A percentile compares a stretch with the other conserved stretches of the same genome.
Conservation (phyloP, 2,888 invertebrate species). For the Alviniconcha strummeri region DNA sequence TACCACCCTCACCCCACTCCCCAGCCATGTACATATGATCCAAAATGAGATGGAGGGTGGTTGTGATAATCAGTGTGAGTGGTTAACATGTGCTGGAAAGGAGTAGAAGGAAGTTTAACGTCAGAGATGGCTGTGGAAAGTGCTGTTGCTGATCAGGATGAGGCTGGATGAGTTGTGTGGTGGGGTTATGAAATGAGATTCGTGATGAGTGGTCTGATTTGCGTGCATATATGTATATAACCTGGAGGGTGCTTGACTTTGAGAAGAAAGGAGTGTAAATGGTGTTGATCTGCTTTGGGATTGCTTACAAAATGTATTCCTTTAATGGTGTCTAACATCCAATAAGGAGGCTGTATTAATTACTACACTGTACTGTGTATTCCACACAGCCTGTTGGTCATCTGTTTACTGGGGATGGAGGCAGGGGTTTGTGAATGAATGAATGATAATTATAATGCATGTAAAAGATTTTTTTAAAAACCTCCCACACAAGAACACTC, state of each 20-base stretch:
- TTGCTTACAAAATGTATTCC: no score
- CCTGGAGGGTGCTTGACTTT: no score
- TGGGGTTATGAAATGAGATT: no score
- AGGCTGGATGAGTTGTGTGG: not conserved
- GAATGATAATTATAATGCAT: no score
- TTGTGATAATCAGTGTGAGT: not conserved
- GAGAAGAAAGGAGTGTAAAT: no score
- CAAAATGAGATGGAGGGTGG: not conserved
- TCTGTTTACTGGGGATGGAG: no score
- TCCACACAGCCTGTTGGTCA: no score
- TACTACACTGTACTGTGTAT: not conserved
- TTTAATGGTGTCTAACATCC: not conserved
- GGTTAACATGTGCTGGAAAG: not conserved
- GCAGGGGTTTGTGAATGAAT: no score
- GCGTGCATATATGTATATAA: not conserved
- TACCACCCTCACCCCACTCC: not conserved
- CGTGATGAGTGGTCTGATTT: not conserved
- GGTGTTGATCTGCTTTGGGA: no score
- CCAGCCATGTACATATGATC: not conserved
- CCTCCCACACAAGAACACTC: no score
- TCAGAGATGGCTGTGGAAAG: not conserved
- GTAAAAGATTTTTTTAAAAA: no score
- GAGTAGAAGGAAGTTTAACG: not conserved
- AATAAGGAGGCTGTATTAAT: not conserved
- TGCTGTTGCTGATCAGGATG: not conserved